Base-by-base conservation (phyloP, 2,797 vertebrate species). In the Dipus sagitta region DNA sequence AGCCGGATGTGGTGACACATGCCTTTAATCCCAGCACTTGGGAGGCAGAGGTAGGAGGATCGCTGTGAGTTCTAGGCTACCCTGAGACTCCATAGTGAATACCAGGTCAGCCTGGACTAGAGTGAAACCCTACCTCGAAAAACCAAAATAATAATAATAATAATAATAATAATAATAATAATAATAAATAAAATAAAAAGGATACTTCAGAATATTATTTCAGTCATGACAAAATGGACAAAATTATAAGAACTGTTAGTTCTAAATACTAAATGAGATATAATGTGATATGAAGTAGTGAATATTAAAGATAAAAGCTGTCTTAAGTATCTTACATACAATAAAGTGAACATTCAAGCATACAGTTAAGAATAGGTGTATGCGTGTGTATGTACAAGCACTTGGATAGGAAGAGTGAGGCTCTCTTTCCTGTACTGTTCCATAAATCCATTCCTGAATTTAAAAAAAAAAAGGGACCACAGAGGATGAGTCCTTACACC, bases 261-360 rank as follows among this genome's bases (percentile, higher is more conserved):
- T 71, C 72, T 82, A 52, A 47, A 72, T 80, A 71, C 52, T 84
- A 74, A 60, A 52, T 82, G 13, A 13, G 54, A 58, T 58, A 47
- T 47, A 47, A 47, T 47, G 20, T 42, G 58, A 72, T 65, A 47
- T 58, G 1, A 88, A 88, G 30, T 83, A 52, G 47, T 82, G 65
- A 64, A 71, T 62, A 28, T 42, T 68, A 64, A 64, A 95, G 71
- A 80, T 23, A 86, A 21, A 1, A 2, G 62, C 62, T 85, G 2
- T 32, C 60, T 70, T 42, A 67, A 86, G 7, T 60, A 79, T 74
- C 72, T 85, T 91, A 93, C 26, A 93, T 28, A 24, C 38, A 52
- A 68, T 32, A 67, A n/a, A 17, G 21, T 85, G 62, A 85, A 84
- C 11, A 77, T 32, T 13, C 23, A 26, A 8, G 18, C 38, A 42